A percentile compares a stretch with the other conserved stretches of the same genome.
Conservation (phyloP, 2,888 invertebrate species). For the Heteromyza rotundicornis region DNA sequence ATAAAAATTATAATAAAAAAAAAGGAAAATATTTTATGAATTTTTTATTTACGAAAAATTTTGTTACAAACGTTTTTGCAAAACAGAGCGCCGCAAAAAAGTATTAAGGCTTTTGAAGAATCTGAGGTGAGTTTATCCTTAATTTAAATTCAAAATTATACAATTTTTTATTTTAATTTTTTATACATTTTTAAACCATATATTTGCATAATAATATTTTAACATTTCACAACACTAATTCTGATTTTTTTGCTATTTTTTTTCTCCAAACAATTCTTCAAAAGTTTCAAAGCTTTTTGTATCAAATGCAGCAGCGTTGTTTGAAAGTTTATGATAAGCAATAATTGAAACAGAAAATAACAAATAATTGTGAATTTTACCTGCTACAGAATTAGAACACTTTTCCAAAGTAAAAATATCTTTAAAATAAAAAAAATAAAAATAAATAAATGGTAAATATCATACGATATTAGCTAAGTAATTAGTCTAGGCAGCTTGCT, state of each 20-base stretch:
- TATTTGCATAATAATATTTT: too few relatives aligned
- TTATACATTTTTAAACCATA: too few relatives aligned
- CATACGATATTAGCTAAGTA: neutral
- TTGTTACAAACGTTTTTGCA: neutral
- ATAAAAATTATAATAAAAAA: constrained; percentile 18
- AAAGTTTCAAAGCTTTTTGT: constrained; percentile 22
- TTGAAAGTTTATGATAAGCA: constrained; percentile 59
- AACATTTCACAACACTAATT: too few relatives aligned
- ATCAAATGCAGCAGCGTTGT: constrained; percentile 33
- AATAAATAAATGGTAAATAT: constrained; percentile 11
- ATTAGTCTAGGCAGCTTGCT: constrained; percentile 1
- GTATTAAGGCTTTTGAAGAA: neutral
- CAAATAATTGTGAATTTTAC: constrained; percentile 34
- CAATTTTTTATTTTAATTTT: too few relatives aligned
- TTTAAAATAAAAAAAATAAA: constrained; percentile 1
- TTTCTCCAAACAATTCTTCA: too few relatives aligned
- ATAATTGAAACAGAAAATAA: constrained; percentile 41
- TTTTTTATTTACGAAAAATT: constrained; percentile 7
- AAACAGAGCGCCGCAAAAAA: neutral
- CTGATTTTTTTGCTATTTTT: too few relatives aligned
- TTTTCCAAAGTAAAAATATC: neutral
- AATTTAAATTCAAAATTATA: too few relatives aligned
- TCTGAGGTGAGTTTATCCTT: too few relatives aligned
- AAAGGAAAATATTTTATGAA: neutral
- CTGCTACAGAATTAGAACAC: constrained; percentile 22